These are phyloP conservation scores for Podiceps cristatus DNA, from an alignment of 2,113 vertebrate species.

Conservation along the genomic window DNA sequence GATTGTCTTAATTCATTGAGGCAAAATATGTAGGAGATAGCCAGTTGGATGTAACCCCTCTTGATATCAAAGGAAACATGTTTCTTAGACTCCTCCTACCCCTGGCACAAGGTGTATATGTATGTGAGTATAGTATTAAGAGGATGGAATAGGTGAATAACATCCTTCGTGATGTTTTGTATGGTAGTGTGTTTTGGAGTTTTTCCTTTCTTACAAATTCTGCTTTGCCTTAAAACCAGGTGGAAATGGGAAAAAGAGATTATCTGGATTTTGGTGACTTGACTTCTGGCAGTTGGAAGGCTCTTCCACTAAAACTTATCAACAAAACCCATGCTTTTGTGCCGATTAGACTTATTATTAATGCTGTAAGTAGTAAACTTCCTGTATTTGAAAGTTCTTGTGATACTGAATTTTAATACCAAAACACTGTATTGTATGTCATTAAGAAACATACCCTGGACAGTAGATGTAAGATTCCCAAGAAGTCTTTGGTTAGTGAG, in stretches of 20 bases:
- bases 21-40: not conserved
- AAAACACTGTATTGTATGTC: not conserved
- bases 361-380: slow-evolving; percentile 85
- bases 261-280: slow-evolving; percentile 93
- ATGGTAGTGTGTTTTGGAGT: not conserved
- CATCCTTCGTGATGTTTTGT: not conserved
- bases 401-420: not conserved
- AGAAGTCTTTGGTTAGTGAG: not conserved
- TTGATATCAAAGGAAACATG: not conserved
- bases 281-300: slow-evolving; percentile 84
- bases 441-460: not conserved
- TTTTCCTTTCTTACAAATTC: not conserved
- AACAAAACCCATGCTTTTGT: slow-evolving; percentile 90
- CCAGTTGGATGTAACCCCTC: not conserved
- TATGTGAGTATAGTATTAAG: not conserved
- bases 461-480: not conserved
- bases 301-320: slow-evolving; percentile 87
- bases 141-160: not conserved
- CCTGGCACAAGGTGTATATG: not conserved
- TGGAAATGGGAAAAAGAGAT: slow-evolving; percentile 81
- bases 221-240: slow-evolving; percentile 71
- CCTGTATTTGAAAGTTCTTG: not conserved
- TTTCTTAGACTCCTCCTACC: not conserved
- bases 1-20: not conserved
- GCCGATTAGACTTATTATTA: slow-evolving; percentile 91